phyloP scores from a whole-genome alignment of 1,140 invertebrate genomes.

The Scaptomyza graminum region DNA sequence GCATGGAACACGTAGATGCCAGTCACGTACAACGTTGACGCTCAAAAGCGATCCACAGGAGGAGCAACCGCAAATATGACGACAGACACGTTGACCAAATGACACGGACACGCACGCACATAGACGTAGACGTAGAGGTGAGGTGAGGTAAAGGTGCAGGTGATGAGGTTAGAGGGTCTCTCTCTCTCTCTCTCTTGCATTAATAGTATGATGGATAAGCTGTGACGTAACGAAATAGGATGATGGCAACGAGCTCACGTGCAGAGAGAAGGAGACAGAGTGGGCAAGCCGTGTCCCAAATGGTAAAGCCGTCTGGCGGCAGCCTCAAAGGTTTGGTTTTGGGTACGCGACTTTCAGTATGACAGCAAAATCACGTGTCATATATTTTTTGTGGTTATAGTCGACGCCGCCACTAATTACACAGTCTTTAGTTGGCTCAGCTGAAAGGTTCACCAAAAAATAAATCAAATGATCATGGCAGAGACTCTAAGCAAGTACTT shows the following conservation, averaged over 20 bases:
- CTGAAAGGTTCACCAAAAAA: not conserved
- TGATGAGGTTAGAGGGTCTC: not conserved
- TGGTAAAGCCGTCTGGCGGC: conserved; percentile 1
- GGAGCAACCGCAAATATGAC: conserved; percentile 35
- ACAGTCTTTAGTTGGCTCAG: not conserved
- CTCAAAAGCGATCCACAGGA: not conserved
- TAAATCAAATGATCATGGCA: too few species aligned
- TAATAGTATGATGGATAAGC: conserved; percentile 33
- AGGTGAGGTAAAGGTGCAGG: not conserved
- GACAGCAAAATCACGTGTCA: conserved; percentile 16
- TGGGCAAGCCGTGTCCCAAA: not conserved
- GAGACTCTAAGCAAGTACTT: too few species aligned
- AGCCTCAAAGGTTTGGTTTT: conserved; percentile 13
- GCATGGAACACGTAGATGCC: conserved; percentile 27
- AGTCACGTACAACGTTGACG: conserved; percentile 38
- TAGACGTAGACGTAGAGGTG: conserved; percentile 14
- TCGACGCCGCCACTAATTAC: conserved; percentile 24
- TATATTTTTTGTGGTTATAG: not conserved
- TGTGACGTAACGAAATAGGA: conserved; percentile 41
- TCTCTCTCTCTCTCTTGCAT: conserved; percentile 20
- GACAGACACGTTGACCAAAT: conserved; percentile 55
- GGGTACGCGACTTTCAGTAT: not conserved
- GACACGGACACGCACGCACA: conserved; percentile 47
- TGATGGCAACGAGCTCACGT: conserved; percentile 36
- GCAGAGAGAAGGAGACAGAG: not conserved